phyloP scores from a whole-genome alignment of 2,797 vertebrate genomes.

The Myotis myotis region DNA sequence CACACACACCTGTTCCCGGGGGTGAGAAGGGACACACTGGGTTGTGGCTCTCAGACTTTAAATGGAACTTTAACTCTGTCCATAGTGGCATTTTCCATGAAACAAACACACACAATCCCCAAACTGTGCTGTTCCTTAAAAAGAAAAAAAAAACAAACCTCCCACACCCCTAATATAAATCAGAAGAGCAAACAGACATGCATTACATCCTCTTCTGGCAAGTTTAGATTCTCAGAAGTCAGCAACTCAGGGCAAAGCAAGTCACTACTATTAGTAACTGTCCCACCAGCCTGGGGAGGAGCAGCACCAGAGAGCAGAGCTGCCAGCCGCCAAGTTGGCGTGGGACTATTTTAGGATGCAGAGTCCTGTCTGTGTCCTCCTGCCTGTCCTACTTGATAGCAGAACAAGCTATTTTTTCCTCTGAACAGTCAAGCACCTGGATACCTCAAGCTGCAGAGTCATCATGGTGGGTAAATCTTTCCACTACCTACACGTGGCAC shows the following conservation, averaged over 20 bases:
- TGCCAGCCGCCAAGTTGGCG: not conserved
- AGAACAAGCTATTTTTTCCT: conserved; percentile 69
- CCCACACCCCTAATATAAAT: not conserved
- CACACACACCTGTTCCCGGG: fast-evolving
- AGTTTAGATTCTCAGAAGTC: not conserved
- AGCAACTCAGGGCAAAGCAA: not conserved
- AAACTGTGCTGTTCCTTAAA: not conserved
- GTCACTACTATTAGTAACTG: not conserved
- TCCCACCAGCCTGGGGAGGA: not conserved
- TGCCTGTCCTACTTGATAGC: conserved; percentile 49
- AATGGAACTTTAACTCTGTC: not conserved
- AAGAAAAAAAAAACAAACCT: not conserved
- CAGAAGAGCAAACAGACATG: not conserved
- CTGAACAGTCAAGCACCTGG: not conserved
- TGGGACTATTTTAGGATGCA: conserved; percentile 57
- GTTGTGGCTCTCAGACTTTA: not conserved
- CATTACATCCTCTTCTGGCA: not conserved
- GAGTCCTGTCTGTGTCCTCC: conserved; percentile 41
- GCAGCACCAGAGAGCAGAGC: not conserved
- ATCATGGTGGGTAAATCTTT: not conserved
- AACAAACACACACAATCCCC: not conserved
- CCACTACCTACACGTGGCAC: not conserved
- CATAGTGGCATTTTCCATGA: fast-evolving
- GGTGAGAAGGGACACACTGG: not conserved
- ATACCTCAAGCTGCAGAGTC: not conserved